phyloP scores from a whole-genome alignment of 23 tunicate species.

The Diplosoma virens region DNA sequence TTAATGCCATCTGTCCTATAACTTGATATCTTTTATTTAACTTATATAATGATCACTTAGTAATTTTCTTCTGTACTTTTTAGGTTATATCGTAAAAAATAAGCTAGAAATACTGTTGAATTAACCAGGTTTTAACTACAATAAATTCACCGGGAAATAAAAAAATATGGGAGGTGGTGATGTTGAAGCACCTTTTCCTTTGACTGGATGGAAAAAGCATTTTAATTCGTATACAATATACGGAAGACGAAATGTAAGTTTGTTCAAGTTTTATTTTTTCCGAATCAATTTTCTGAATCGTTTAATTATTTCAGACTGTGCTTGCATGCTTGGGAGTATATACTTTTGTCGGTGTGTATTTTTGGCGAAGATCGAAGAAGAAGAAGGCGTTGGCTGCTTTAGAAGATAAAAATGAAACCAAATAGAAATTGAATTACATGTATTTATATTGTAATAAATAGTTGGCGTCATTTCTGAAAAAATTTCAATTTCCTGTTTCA shows the following conservation, averaged over 20 bases:
- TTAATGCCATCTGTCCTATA: too few species aligned
- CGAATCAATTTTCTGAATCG: background rate
- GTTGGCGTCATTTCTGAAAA: too few species aligned
- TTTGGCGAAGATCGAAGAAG: background rate
- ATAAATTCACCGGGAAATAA: too few species aligned
- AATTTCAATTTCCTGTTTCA: too few species aligned
- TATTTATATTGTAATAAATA: too few species aligned
- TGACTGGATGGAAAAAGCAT: constrained; percentile 64
- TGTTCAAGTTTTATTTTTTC: background rate
- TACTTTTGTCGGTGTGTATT: background rate
- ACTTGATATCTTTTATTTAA: too few species aligned
- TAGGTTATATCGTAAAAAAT: too few species aligned
- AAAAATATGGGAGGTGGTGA: constrained; percentile 20
- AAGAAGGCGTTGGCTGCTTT: background rate
- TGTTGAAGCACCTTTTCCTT: constrained; percentile 62
- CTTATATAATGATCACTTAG: too few species aligned
- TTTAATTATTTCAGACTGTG: background rate
- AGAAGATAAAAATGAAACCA: background rate
- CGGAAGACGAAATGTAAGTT: constrained; percentile 49
- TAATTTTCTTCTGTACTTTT: too few species aligned
- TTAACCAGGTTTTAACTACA: too few species aligned
- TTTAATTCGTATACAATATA: constrained; percentile 57
- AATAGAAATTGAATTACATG: too few species aligned
- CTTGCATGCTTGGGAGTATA: background rate
- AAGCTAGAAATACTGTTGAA: too few species aligned